Conservation (phyloP, 1,140 invertebrate species). For the Plodia interpunctella region DNA sequence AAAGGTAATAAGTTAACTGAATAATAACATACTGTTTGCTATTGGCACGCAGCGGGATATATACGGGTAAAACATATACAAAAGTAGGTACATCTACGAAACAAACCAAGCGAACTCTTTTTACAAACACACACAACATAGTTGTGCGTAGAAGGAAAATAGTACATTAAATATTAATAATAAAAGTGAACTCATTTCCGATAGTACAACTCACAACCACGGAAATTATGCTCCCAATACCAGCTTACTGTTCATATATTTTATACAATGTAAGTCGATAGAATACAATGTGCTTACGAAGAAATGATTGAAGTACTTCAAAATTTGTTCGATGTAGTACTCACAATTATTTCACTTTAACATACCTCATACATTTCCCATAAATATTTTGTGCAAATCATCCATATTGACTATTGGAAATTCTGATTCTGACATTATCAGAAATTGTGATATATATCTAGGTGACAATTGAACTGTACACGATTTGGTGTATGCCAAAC, state of each 20-base stretch:
- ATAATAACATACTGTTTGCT: slow-evolving; percentile 44
- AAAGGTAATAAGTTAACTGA: slow-evolving; percentile 37
- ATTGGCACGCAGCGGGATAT: slow-evolving; percentile 53
- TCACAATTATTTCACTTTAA: slow-evolving; percentile 13
- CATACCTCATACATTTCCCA: slow-evolving; percentile 14
- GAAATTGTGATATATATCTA: slow-evolving; percentile 50
- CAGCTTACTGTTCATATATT: slow-evolving; percentile 64
- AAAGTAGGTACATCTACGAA: slow-evolving; percentile 64
- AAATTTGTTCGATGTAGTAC: slow-evolving; percentile 13
- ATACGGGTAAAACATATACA: slow-evolving; percentile 60
- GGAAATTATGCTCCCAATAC: slow-evolving; percentile 76
- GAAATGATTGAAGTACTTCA: slow-evolving; percentile 12
- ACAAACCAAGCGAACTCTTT: slow-evolving; percentile 67
- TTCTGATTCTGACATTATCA: slow-evolving; percentile 27
- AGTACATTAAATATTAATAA: slow-evolving; percentile 57
- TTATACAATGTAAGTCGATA: slow-evolving; percentile 53
- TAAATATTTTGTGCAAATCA: slow-evolving; percentile 27
- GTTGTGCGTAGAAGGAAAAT: slow-evolving; percentile 66
- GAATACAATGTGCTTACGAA: slow-evolving; percentile 43
- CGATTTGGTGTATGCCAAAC: not conserved
- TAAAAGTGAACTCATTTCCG: slow-evolving; percentile 69
- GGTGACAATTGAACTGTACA: slow-evolving; percentile 32
- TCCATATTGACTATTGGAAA: slow-evolving; percentile 7
- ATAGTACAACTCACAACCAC: slow-evolving; percentile 73
- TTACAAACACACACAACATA: slow-evolving; percentile 65